Conservation (phyloP, 2,888 invertebrate species). For the Drosophila ezoana region DNA sequence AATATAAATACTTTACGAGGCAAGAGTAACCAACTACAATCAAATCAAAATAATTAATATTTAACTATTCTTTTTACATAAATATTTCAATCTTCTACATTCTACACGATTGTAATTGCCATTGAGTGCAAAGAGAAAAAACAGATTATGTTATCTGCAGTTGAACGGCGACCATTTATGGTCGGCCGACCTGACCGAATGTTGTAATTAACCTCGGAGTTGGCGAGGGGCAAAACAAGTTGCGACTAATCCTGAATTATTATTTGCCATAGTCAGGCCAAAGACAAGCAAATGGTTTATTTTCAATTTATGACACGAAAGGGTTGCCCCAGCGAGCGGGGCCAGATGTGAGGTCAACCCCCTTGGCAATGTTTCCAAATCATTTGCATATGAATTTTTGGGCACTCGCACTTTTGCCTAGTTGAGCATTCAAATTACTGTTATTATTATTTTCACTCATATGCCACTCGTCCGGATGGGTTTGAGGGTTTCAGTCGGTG, state of each 20-base stretch:
- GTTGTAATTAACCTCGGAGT: slow-evolving; percentile 77
- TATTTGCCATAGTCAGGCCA: slow-evolving; percentile 61
- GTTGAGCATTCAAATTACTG: slow-evolving; percentile 78
- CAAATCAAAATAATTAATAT: too few species aligned
- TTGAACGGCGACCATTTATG: slow-evolving; percentile 69
- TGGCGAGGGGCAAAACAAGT: slow-evolving; percentile 48
- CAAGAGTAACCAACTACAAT: too few species aligned
- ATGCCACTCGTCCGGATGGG: slow-evolving; percentile 51
- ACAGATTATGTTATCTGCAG: slow-evolving; percentile 79
- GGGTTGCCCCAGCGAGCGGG: slow-evolving; percentile 33
- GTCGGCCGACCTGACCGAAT: slow-evolving; percentile 78
- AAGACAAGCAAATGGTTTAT: slow-evolving; percentile 72
- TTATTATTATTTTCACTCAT: slow-evolving; percentile 80
- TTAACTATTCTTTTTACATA: too few species aligned
- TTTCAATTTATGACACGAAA: slow-evolving; percentile 73
- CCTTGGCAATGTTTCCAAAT: slow-evolving; percentile 59
- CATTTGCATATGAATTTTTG: slow-evolving; percentile 78
- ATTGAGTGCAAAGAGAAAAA: background rate
- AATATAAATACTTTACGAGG: too few species aligned
- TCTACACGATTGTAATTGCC: too few species aligned
- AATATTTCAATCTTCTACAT: too few species aligned
- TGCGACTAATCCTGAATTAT: slow-evolving; percentile 78
- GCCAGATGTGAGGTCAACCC: background rate
- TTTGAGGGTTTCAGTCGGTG: slow-evolving; percentile 10
- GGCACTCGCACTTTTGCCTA: slow-evolving; percentile 49